A percentile compares a stretch with the other conserved stretches of the same genome.
phyloP scores from a whole-genome alignment of 2,888 invertebrate genomes.

The Apocheima hispidaria region DNA sequence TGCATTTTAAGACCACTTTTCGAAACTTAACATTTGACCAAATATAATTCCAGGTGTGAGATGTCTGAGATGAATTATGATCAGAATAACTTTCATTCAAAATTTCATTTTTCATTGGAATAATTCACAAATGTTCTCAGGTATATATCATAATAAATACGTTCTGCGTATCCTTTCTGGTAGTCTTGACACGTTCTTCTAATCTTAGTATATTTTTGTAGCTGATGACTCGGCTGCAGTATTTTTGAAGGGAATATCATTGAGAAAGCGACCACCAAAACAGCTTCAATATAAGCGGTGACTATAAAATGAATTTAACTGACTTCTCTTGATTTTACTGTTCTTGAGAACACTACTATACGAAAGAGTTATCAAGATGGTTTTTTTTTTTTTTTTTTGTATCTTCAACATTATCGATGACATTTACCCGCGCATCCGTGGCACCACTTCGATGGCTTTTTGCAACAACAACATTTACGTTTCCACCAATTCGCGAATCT shows the following conservation, averaged over 20 bases:
- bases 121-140: background rate
- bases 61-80: background rate
- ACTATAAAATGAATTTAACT: background rate
- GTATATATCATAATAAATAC: background rate
- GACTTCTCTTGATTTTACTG: background rate
- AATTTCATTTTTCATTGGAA: background rate
- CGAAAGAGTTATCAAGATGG: background rate
- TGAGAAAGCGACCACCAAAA: background rate
- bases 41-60: background rate
- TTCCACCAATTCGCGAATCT: background rate
- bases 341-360: background rate
- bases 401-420: background rate
- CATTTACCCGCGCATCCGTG: slow-evolving; percentile 4
- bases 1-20: background rate
- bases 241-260: background rate
- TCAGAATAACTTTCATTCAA: background rate
- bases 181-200: background rate
- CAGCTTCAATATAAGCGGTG: background rate
- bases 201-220: background rate
- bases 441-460: slow-evolving; percentile 4
- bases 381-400: background rate
- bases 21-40: background rate
- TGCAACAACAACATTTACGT: slow-evolving; percentile 9
- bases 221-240: background rate
- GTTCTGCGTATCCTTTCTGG: background rate